Evolutionary conservation across 92 coral and sea anemone genomes (phyloP), one percentile per base, ranked within the genome.

Genomic region (Phenganax subtilis): DNA sequence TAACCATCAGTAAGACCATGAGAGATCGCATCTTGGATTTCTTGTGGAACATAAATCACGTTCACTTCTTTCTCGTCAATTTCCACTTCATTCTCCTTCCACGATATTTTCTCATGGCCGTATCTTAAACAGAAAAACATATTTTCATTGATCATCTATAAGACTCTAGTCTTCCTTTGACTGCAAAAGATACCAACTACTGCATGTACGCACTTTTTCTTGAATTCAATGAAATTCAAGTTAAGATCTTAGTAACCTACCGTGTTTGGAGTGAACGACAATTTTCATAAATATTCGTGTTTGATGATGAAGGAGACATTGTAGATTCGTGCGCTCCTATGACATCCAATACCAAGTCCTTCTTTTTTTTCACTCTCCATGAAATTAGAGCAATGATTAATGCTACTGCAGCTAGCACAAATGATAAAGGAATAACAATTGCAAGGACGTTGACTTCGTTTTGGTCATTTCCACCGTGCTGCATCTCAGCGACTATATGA

Each of bases 1-100:
- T 82, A 94, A 55, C 92, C 92, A 27, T 94, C 98, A 25, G 97
- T 87, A 29, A 92, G 94, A 29, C 98, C 98, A 47, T 83, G 79
- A 62, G 85, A 83, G 63, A 94, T 81, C 52, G 98, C 98, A 60
- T 94, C 91, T 55, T 91, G 96, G 62, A 94, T 94, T 61, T 93
- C 97, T 87, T 91, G 98, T 71, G 92, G 97, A 11, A 94, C 91
- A 64, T 94, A 94, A 6, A 96, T 96, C 20, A 92, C 90, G 74
- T 94, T 94, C 29, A 92, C 85, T 77, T 94, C 98, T 65, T 68
- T 63, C 51, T 79, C 83, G n/a, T 51, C 73, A 16, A 52, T 0
- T 16, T 25, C 44, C 0, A 30, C 74, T 27, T 60, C 83, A 7
- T 51, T 79, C 27, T 27, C 69, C 30, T 28, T 68, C 8, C 61